Evolutionary conservation across 2,113 vertebrate genomes (phyloP).

Genomic region (Salvelinus alpinus): DNA sequence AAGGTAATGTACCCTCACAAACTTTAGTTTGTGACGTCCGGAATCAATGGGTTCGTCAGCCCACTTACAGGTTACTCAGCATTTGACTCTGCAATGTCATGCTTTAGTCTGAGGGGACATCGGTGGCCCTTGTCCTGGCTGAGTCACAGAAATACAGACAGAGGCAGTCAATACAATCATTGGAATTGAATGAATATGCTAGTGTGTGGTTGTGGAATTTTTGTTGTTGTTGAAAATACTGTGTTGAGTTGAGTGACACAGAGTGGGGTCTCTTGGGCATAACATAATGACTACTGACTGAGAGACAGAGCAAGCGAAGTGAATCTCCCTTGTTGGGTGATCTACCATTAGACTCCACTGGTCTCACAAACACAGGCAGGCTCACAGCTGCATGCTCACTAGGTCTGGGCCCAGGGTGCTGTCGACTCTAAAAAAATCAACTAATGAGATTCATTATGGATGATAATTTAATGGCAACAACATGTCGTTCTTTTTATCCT

Average conservation of each 20-base stretch:
- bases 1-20: too few species aligned
- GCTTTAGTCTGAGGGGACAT: not conserved
- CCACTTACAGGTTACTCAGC: not conserved
- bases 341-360: slow-evolving; percentile 31
- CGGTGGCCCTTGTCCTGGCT: not conserved
- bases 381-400: slow-evolving; percentile 5
- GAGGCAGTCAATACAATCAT: not conserved
- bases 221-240: too few species aligned
- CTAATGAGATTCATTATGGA: slow-evolving; percentile 37
- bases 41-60: too few species aligned
- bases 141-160: not conserved
- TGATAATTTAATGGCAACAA: not conserved
- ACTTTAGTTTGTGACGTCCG: not conserved
- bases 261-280: not conserved
- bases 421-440: slow-evolving; percentile 23
- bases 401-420: not conserved
- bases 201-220: too few species aligned
- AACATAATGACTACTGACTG: not conserved
- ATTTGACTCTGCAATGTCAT: not conserved
- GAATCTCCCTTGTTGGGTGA: slow-evolving; percentile 43
- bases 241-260: too few species aligned
- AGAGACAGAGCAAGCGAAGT: slow-evolving; percentile 46
- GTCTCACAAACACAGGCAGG: slow-evolving; percentile 21
- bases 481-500: not conserved
- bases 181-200: too few species aligned